Conservation (phyloP, 2,113 vertebrate genomes). For the Microcebus tavaratra region DNA sequence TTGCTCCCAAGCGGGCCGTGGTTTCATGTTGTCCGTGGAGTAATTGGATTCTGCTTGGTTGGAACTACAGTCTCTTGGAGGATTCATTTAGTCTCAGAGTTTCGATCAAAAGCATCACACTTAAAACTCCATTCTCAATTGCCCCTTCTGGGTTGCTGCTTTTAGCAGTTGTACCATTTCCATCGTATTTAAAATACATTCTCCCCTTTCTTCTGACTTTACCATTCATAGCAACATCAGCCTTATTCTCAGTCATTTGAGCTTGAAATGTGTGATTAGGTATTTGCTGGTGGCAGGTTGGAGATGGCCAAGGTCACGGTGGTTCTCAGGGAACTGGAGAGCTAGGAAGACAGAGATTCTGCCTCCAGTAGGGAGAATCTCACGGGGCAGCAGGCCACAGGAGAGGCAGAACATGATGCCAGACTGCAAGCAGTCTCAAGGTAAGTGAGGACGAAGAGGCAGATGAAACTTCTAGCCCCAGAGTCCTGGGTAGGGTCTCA, state of each 20-base stretch:
- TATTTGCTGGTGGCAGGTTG: neutral
- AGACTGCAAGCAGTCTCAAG: neutral
- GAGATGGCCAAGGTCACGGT: neutral
- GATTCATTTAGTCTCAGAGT: neutral
- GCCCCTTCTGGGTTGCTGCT: neutral
- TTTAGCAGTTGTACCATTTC: neutral
- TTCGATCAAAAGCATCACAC: neutral
- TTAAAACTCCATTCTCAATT: neutral
- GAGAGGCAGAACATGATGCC: neutral
- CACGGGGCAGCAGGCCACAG: neutral
- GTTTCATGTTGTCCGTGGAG: neutral
- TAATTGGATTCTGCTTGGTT: neutral
- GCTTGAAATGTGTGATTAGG: neutral
- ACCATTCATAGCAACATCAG: neutral
- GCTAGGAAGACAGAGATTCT: neutral
- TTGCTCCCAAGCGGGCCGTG: neutral
- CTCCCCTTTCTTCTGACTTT: neutral
- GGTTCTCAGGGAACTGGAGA: neutral
- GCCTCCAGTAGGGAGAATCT: neutral
- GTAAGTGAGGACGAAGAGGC: neutral
- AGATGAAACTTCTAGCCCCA: neutral
- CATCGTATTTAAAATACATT: neutral
- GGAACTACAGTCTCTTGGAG: neutral
- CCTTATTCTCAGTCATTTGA: neutral
- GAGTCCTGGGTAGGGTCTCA: neutral